These are phyloP conservation scores for Drosophila oshimai DNA, from an alignment of 1,140 invertebrate species.

Conservation along the genomic window DNA sequence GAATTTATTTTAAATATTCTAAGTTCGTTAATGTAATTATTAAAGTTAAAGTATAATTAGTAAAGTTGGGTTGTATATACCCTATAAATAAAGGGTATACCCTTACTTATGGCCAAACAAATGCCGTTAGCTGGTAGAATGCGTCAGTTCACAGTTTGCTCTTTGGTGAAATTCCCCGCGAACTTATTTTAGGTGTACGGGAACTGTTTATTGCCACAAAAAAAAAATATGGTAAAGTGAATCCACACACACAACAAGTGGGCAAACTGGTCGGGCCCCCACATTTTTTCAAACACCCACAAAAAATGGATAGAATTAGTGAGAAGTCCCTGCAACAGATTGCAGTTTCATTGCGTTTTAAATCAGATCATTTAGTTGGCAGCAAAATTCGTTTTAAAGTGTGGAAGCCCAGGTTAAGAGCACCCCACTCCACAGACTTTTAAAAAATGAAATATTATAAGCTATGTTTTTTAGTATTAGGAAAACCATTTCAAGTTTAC, in stretches of 20 bases:
- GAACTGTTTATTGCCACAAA: slow-evolving; percentile 17
- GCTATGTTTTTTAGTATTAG: no score
- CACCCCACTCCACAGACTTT: neutral
- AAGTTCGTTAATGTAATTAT: no score
- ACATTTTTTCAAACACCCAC: neutral
- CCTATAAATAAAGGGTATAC: neutral
- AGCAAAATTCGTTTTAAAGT: neutral
- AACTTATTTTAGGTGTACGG: neutral
- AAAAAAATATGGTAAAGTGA: neutral
- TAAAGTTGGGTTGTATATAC: neutral
- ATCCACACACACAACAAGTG: slow-evolving; percentile 12
- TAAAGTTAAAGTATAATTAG: no score
- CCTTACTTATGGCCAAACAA: slow-evolving; percentile 25
- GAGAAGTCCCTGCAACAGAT: neutral
- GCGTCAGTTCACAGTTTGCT: slow-evolving; percentile 35
- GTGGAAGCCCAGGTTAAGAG: neutral
- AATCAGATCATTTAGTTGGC: neutral
- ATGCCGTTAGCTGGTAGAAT: slow-evolving; percentile 28
- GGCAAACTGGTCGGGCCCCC: slow-evolving; percentile 11
- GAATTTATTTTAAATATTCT: neutral
- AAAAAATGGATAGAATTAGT: neutral
- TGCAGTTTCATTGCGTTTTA: neutral
- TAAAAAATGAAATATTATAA: no score
- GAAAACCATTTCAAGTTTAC: no score
- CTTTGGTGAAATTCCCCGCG: slow-evolving; percentile 36